Evolutionary conservation across 2,113 vertebrate genomes (phyloP).

Genomic region (Trematocara unimaculatum): DNA sequence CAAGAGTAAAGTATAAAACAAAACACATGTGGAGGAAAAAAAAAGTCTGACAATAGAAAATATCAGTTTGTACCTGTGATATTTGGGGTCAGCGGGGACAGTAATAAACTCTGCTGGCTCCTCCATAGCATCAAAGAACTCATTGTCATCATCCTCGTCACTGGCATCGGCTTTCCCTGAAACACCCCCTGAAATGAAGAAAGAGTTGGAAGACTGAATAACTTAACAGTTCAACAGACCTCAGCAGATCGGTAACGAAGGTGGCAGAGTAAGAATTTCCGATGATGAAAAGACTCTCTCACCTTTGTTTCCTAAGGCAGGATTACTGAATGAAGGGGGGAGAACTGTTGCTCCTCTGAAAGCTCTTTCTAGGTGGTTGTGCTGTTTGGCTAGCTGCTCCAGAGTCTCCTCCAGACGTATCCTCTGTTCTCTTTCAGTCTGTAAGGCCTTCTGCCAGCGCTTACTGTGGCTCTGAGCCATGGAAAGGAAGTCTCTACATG

Average conservation of each 20-base stretch:
- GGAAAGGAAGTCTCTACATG: conserved; percentile 88
- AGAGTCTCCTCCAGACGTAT: conserved; percentile 92
- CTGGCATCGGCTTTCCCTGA: conserved; percentile 86
- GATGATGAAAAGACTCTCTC: background rate
- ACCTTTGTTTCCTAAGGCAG: conserved; percentile 77
- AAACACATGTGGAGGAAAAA: background rate
- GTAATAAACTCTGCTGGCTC: conserved; percentile 88
- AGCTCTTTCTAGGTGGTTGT: conserved; percentile 93
- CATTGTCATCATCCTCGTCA: conserved; percentile 92
- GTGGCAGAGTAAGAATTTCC: background rate
- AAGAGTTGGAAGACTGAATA: background rate
- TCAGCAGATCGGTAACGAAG: background rate
- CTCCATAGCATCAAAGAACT: conserved; percentile 89
- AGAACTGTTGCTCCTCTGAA: conserved; percentile 90
- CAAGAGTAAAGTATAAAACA: background rate
- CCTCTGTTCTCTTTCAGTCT: conserved; percentile 88
- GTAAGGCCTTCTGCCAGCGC: conserved; percentile 93
- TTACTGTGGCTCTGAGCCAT: conserved; percentile 90
- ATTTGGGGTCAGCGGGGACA: conserved; percentile 83
- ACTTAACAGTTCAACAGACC: background rate
- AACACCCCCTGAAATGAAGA: conserved; percentile 59
- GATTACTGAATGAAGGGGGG: conserved; percentile 67
- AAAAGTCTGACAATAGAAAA: background rate
- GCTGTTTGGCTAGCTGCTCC: conserved; percentile 95
- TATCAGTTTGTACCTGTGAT: conserved; percentile 77